A percentile compares a stretch with the other conserved stretches of the same genome.
phyloP scores from a whole-genome alignment of 2,113 vertebrate species.

The Amphiprion percula region DNA sequence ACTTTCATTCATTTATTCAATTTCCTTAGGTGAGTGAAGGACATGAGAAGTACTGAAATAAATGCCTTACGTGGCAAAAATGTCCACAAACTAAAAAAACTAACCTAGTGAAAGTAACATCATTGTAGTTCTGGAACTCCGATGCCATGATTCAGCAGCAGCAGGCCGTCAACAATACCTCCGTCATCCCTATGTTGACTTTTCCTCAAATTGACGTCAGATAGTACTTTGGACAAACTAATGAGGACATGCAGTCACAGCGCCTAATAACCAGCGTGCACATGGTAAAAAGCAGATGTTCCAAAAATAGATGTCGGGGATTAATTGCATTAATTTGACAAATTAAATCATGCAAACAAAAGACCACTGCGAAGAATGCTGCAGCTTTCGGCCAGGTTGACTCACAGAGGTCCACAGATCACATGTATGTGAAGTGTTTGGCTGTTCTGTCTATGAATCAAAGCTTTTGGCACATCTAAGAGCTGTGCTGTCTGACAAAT shows the following conservation, averaged over 20 bases:
- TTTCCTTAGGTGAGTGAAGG: not conserved
- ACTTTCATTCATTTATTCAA: not conserved
- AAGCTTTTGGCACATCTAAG: slow-evolving; percentile 80
- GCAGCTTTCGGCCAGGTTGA: slow-evolving; percentile 54
- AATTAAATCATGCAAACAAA: slow-evolving; percentile 67
- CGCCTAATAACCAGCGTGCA: slow-evolving; percentile 42
- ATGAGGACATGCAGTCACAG: slow-evolving; percentile 58
- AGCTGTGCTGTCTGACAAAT: slow-evolving; percentile 73
- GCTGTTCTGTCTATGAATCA: slow-evolving; percentile 48
- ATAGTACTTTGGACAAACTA: slow-evolving; percentile 45
- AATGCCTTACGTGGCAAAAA: too few relatives aligned
- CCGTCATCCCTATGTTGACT: slow-evolving; percentile 31
- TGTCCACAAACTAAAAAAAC: too few relatives aligned
- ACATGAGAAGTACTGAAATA: not conserved
- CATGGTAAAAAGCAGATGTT: slow-evolving; percentile 55
- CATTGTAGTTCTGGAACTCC: not conserved
- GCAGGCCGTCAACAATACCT: slow-evolving; percentile 11
- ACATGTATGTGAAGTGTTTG: slow-evolving; percentile 35
- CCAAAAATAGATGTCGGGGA: slow-evolving; percentile 66
- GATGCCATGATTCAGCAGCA: not conserved
- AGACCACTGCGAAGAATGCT: slow-evolving; percentile 45
- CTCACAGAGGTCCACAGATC: slow-evolving; percentile 47
- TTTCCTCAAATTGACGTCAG: slow-evolving; percentile 42
- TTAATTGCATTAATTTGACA: slow-evolving; percentile 66
- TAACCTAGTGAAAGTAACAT: not conserved